Evolutionary conservation across 2,797 vertebrate species (phyloP), one percentile per base, ranked within the genome.

Genomic region (Aplochiton taeniatus): DNA sequence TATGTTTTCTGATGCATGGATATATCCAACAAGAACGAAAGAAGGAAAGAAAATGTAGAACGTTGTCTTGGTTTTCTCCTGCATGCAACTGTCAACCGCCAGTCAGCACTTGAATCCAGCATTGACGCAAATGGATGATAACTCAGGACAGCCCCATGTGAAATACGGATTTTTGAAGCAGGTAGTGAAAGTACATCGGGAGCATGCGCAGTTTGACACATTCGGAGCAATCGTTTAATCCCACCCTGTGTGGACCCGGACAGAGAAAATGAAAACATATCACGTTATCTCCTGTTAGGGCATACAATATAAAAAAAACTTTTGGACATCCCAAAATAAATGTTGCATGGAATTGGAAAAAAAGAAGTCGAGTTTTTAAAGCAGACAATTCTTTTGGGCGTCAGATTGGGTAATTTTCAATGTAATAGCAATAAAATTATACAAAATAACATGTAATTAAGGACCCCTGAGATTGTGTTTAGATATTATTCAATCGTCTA

Each of bases 81-180:
- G 80, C 66, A 79, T 48, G 75, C 77, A 77, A 78, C 82, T 81
- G 87, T 86, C 83, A 83, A 72, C 75, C 79, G 82, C 65, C 79
- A 69, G 82, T 80, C 58, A 61, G 63, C 58, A 56, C 65, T 73
- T 66, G 53, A 69, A 70, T 75, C 76, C 81, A 72, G 87, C 85
- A 61, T 84, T 76, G 45, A 85, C 83, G 77, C 87, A 81, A 91
- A 84, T 92, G 90, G 73, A 83, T 74, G 89, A 86, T 70, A 86
- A 82, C 76, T 84, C 84, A 80, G 74, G 78, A 75, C 68, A 69
- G 88, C 89, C 79, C 85, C 91, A 80, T 90, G 92, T 92, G 91
- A 93, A 93, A 88, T 92, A 89, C 87, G 43, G 76, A 80, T 67
- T 71, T 85, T 85, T 83, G 90, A 78, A 81, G 89, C 91, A 92